These are phyloP conservation scores for Rhodeus uyekii DNA, from an alignment of 2,797 vertebrate genomes.

Conservation along the genomic window DNA sequence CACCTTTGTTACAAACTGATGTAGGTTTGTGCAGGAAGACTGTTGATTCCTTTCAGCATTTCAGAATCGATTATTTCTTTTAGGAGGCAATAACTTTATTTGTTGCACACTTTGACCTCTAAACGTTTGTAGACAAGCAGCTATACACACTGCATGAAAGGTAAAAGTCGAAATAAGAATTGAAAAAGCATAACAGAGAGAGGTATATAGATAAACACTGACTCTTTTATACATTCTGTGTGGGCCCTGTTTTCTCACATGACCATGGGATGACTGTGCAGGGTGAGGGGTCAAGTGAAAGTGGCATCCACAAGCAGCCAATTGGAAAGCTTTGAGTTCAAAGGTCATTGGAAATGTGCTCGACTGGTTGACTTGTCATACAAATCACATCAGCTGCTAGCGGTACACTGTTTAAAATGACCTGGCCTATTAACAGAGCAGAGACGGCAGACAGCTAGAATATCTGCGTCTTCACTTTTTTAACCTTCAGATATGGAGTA, in stretches of 20 bases:
- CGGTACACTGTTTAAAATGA: slow-evolving; percentile 57
- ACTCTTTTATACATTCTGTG: slow-evolving; percentile 56
- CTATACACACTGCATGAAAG: neutral
- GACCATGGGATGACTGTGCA: slow-evolving; percentile 67
- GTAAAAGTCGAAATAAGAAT: neutral
- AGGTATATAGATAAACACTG: slow-evolving; percentile 38
- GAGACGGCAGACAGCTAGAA: slow-evolving; percentile 7
- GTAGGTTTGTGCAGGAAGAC: neutral
- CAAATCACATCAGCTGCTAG: slow-evolving; percentile 74
- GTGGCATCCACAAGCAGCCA: slow-evolving; percentile 71
- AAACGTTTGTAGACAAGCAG: neutral
- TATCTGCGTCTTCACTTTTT: neutral
- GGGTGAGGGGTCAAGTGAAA: slow-evolving; percentile 74
- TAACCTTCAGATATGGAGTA: slow-evolving; percentile 5
- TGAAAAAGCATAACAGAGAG: neutral
- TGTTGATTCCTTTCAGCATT: neutral
- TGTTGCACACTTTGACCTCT: neutral
- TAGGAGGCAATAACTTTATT: neutral
- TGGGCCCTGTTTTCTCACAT: slow-evolving; percentile 49
- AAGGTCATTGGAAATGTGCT: slow-evolving; percentile 72
- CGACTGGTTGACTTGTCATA: slow-evolving; percentile 71
- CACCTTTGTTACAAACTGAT: neutral
- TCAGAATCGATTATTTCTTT: neutral
- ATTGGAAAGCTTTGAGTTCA: slow-evolving; percentile 75
- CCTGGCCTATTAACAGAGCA: slow-evolving; percentile 43